phyloP scores from a whole-genome alignment of 2,797 vertebrate genomes.

The Muscicapa comitata region DNA sequence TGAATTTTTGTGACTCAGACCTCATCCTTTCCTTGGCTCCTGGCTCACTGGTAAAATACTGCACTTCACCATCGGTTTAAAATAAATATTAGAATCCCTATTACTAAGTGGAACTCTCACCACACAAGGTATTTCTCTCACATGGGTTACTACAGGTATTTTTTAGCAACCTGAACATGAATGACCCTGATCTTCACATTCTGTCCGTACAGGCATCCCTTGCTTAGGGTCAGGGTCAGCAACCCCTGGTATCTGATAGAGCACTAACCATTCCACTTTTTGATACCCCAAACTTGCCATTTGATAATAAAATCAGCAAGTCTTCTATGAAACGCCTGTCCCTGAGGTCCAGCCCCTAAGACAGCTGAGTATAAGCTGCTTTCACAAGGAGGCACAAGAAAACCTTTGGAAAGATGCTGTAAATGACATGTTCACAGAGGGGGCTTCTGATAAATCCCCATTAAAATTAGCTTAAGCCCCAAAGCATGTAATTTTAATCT shows the following conservation, averaged over 20 bases:
- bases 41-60: not conserved
- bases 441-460: not conserved
- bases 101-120: not conserved
- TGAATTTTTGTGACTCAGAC: not conserved
- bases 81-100: not conserved
- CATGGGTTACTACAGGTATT: not conserved
- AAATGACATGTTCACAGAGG: not conserved
- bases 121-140: not conserved
- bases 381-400: not conserved
- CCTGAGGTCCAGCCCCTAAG: not conserved
- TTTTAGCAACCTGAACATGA: not conserved
- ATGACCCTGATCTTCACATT: not conserved
- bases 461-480: not conserved
- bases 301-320: not conserved
- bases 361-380: not conserved
- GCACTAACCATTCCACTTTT: not conserved
- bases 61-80: not conserved
- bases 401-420: not conserved
- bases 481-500: slow-evolving; percentile 5
- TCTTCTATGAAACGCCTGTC: not conserved
- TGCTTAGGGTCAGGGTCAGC: not conserved
- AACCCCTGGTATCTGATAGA: not conserved
- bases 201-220: not conserved
- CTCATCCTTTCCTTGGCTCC: not conserved
- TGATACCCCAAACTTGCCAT: not conserved